Evolutionary conservation across 2,113 vertebrate species (phyloP), one percentile per base, ranked within the genome.

Genomic region (Pogonocichla stellata): DNA sequence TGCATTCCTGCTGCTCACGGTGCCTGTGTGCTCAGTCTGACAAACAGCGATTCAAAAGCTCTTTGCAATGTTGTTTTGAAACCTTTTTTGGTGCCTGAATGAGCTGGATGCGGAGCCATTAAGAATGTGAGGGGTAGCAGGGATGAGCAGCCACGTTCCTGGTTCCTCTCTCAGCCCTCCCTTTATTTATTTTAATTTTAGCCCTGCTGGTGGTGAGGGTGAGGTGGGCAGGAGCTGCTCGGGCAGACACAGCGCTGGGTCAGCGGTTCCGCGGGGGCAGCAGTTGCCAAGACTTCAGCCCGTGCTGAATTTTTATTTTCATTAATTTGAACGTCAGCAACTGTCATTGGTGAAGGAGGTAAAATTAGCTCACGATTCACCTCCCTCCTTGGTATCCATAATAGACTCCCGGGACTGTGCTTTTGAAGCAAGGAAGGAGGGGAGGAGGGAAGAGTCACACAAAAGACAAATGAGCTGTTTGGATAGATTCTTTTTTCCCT

Each of bases 261-360:
- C 96, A 92, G 89, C 6, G 85, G 67, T 95, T 94, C 96, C 69
- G 90, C 36, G 96, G 73, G 96, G 96, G 96, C 95, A 71, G 95
- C 86, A 73, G 93, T 93, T 95, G 93, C 93, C 93, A 88, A 94
- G 95, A 80, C 95, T 95, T 70, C 92, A 94, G 67, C 95, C 79
- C 73, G 19, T 90, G 91, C 33, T 79, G 93, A 60, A 86, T 94
- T 95, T 86, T 94, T 97, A 86, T 92, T 95, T 95, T 97, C 96
- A 94, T 96, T 96, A 95, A 96, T 95, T 93, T 84, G 92, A 84
- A 88, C 94, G 93, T 95, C 92, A 94, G 94, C 95, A 85, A 34
- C 85, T 93, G 93, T 95, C 95, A 94, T 56, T 85, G 79, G 90
- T 91, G 93, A 90, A 74, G 92, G 93, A 93, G 85, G 90, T 94